Evolutionary conservation across 2,888 invertebrate species (phyloP).

Genomic region (Netelia melanura): DNA sequence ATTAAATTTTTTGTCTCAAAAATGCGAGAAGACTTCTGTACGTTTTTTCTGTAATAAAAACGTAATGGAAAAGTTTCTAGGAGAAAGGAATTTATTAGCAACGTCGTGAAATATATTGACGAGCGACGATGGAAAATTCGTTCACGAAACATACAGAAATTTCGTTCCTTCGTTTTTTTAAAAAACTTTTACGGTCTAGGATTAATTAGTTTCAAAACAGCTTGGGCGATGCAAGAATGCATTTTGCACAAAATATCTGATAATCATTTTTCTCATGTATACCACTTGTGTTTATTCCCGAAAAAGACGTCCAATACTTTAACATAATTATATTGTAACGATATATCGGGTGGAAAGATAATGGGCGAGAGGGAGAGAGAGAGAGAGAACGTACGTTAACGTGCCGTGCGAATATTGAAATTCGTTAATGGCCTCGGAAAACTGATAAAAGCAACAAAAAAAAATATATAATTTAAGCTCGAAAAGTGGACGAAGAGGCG

Average conservation of each 20-base stretch:
- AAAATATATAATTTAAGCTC: constrained; percentile 68
- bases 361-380: background rate
- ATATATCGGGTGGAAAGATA: background rate
- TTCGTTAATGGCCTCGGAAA: constrained; percentile 45
- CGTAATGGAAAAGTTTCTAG: too few species aligned
- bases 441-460: constrained; percentile 60
- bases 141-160: too few species aligned
- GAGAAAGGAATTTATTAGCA: too few species aligned
- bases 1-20: too few species aligned
- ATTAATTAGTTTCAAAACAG: background rate
- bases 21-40: too few species aligned
- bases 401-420: constrained; percentile 34
- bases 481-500: constrained; percentile 50
- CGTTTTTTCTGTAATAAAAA: too few species aligned
- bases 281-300: background rate
- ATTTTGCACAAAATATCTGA: background rate
- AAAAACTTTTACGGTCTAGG: background rate
- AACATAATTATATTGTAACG: constrained; percentile 10
- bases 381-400: background rate
- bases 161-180: background rate
- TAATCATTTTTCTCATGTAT: background rate
- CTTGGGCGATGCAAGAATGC: background rate
- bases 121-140: too few species aligned
- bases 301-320: background rate
- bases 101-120: too few species aligned